phyloP scores from a whole-genome alignment of 2,113 vertebrate species.

The Canis aureus region DNA sequence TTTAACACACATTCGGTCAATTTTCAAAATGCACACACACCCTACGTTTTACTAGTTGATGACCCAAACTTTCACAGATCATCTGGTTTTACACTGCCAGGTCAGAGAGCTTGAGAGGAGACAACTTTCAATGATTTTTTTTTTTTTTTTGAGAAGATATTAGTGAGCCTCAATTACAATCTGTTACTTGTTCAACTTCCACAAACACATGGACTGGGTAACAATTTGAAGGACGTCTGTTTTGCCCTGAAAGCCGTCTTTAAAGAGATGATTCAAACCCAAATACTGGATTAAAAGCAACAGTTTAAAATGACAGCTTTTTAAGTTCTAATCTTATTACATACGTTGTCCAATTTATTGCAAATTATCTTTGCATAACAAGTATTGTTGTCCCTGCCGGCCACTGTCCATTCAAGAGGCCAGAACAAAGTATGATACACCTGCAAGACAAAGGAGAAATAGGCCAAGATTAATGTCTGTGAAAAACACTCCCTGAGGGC shows the following conservation, averaged over 20 bases:
- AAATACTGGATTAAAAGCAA: neutral
- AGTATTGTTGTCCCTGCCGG: slow-evolving; percentile 93
- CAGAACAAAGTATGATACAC: slow-evolving; percentile 96
- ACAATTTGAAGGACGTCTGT: neutral
- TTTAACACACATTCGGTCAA: neutral
- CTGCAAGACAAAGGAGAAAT: slow-evolving; percentile 81
- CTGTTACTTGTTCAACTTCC: neutral
- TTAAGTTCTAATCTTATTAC: slow-evolving; percentile 73
- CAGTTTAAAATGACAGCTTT: neutral
- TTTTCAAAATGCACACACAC: neutral
- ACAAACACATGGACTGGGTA: neutral
- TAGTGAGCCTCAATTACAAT: neutral
- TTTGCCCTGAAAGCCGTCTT: neutral
- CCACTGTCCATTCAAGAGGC: slow-evolving; percentile 97
- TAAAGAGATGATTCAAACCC: neutral
- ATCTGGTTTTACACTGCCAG: neutral
- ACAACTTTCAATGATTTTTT: neutral
- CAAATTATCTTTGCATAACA: slow-evolving; percentile 97
- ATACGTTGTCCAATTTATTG: slow-evolving; percentile 93
- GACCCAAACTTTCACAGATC: neutral
- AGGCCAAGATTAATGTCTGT: neutral
- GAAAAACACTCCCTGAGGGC: neutral
- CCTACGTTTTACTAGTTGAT: neutral
- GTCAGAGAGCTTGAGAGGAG: neutral
- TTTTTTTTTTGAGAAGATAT: neutral